Base-by-base conservation (phyloP, 2,888 invertebrate genomes). In the Panorpa germanica region DNA sequence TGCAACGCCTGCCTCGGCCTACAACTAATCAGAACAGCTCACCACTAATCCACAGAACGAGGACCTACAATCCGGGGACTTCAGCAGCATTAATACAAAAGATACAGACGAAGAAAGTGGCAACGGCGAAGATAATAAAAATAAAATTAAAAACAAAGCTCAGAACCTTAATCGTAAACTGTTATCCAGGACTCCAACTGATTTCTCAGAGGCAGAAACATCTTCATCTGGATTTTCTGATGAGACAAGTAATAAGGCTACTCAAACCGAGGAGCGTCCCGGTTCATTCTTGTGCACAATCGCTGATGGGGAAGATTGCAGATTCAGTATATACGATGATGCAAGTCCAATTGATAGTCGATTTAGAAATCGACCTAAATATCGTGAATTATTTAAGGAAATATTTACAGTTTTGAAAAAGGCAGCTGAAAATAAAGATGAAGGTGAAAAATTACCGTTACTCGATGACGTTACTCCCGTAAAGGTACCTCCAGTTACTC, bases 241-340 rank as follows among this genome's bases (percentile, higher is more conserved):
- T 45, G 83, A 83, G 50, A 81, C 77, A 2, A 73, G 75, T 49
- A 80, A 78, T 50, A 82, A 81, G 46, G 64, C 64, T 3, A 83
- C 83, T 4, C 83, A 85, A 47, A 85, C 83, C 1, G 82, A 82
- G 37, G 65, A 67, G 36, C 61, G 75, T 8, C 71, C 75, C 0
- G 82, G 81, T n/a, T 77, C 76, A 10, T 76, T 82, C 51, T 57
- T 83, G 29, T 82, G 81, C 54, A 77, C 80, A 2, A 81, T 83
- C 36, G 78, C 75, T 29, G 82, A 82, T 46, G 82, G 82, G 8
- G 81, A 81, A 41, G 78, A 82, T 47, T 81, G 80, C 49, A 74
- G 76, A 40, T 77, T 82, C 48, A 82, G 80, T 49, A 82, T 82
- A 46, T 83, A 82, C 46, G 77, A 77, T 44, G 75, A 77, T 46